A percentile compares a stretch with the other conserved stretches of the same genome.
Evolutionary conservation across 2,797 vertebrate genomes (phyloP).

Genomic region (Babyrousa celebensis): DNA sequence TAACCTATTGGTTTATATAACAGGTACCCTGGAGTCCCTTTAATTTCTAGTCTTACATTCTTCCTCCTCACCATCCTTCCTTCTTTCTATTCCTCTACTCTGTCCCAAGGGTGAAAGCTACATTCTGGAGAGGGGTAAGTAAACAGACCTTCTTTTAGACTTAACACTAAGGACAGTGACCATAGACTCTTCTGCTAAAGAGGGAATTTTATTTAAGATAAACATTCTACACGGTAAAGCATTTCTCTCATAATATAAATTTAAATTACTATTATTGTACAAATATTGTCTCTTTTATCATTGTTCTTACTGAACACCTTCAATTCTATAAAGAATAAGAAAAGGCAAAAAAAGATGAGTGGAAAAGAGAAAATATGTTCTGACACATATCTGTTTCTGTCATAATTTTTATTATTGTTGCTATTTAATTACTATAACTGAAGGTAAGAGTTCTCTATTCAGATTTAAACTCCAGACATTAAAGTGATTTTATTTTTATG

Average conservation of each 20-base stretch:
- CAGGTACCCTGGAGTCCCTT: not conserved
- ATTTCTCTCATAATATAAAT: not conserved
- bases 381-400: not conserved
- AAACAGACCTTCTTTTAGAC: not conserved
- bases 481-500: not conserved
- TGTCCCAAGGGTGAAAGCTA: not conserved
- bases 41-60: not conserved
- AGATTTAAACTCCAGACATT: not conserved
- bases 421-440: not conserved
- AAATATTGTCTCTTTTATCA: not conserved
- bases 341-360: not conserved
- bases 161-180: not conserved
- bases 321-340: conserved; percentile 14
- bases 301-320: not conserved
- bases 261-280: not conserved
- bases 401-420: not conserved
- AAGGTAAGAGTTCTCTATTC: not conserved
- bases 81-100: not conserved
- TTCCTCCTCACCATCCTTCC: not conserved
- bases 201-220: not conserved
- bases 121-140: not conserved
- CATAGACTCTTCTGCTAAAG: not conserved
- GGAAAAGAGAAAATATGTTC: not conserved
- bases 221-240: not conserved
- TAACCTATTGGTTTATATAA: not conserved